phyloP scores from a whole-genome alignment of 2,113 vertebrate species.

The Bubo scandiacus region DNA sequence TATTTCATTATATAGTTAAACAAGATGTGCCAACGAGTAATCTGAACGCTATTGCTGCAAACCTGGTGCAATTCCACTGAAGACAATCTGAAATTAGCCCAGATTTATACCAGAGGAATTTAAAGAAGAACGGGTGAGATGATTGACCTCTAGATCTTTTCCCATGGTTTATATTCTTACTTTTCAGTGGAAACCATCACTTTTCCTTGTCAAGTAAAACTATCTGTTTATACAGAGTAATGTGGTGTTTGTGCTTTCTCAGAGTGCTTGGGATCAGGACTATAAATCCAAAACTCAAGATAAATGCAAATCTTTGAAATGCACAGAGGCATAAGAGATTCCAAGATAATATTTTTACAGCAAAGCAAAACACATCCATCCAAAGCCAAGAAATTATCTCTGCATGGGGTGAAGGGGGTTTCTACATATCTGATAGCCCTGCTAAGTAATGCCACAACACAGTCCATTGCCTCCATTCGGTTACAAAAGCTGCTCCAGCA shows the following conservation, averaged over 20 bases:
- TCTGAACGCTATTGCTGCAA: neutral
- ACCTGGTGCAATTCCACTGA: neutral
- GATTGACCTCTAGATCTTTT: neutral
- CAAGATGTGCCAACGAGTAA: neutral
- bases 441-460: accelerated
- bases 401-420: accelerated
- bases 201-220: neutral
- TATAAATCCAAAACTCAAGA: neutral
- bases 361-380: neutral
- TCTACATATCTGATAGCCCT: neutral
- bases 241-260: neutral
- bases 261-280: neutral
- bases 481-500: neutral
- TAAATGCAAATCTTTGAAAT: neutral
- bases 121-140: neutral
- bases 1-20: neutral
- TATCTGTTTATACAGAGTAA: neutral
- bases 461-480: neutral
- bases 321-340: neutral
- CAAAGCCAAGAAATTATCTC: neutral
- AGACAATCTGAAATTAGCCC: neutral
- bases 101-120: neutral
- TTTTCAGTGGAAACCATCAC: neutral
- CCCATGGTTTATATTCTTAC: neutral
- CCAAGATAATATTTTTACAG: neutral